phyloP scores from a whole-genome alignment of 1,140 invertebrate genomes.

The Drosophila willistoni region DNA sequence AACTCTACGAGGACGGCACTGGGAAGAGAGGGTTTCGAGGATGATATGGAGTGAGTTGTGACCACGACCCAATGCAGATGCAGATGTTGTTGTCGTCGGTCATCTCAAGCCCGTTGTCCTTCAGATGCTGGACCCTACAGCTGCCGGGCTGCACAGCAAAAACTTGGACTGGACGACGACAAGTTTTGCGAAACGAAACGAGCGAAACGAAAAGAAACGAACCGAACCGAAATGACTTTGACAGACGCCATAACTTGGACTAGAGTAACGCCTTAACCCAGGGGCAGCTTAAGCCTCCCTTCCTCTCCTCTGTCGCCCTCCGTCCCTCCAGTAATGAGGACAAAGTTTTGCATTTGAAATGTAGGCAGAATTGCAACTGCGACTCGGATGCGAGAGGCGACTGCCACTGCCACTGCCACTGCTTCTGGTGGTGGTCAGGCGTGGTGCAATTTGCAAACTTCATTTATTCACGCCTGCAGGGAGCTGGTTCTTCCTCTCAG shows the following conservation, averaged over 20 bases:
- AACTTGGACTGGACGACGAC: constrained; percentile 54
- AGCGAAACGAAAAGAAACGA: constrained; percentile 43
- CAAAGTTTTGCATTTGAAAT: constrained; percentile 80
- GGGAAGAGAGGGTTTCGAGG: constrained; percentile 19
- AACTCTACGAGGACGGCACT: constrained; percentile 44
- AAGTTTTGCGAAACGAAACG: constrained; percentile 65
- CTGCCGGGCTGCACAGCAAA: constrained; percentile 44
- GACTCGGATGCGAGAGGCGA: constrained; percentile 20
- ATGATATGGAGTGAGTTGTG: constrained; percentile 31
- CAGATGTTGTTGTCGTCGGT: constrained; percentile 54
- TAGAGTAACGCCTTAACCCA: constrained; percentile 77
- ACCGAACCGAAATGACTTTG: constrained; percentile 68
- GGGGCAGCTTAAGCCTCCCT: constrained; percentile 50
- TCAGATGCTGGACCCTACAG: constrained; percentile 46
- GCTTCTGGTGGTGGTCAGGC: constrained; percentile 74
- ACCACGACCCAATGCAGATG: constrained; percentile 66
- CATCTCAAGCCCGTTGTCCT: constrained; percentile 66
- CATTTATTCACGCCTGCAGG: constrained; percentile 79
- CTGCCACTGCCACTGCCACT: constrained; percentile 34
- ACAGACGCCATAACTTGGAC: constrained; percentile 79
- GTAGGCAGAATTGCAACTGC: constrained; percentile 46
- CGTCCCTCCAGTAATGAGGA: constrained; percentile 70
- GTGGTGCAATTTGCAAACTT: constrained; percentile 81
- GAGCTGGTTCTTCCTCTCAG: constrained; percentile 39
- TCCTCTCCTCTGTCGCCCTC: constrained; percentile 7